Conservation (phyloP, 2,888 invertebrate species). For the Hirtodrosophila trivittata region DNA sequence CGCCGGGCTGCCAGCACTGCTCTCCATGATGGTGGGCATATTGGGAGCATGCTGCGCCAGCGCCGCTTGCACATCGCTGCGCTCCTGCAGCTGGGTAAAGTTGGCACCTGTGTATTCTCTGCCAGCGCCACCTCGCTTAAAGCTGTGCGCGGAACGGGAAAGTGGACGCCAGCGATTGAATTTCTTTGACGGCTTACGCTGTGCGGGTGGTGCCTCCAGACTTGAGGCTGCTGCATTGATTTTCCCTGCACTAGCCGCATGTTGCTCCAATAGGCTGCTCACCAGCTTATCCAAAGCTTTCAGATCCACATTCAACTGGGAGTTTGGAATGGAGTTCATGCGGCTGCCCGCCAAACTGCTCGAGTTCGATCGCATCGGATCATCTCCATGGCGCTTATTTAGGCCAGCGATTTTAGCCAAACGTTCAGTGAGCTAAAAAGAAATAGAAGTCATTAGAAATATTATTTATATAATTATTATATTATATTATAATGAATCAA, state of each 20-base stretch:
- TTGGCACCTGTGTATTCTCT: conserved; percentile 30
- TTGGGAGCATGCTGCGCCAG: conserved; percentile 62
- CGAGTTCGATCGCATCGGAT: conserved; percentile 48
- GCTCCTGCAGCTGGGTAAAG: conserved; percentile 65
- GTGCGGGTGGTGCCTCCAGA: conserved; percentile 48
- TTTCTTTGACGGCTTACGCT: conserved; percentile 73
- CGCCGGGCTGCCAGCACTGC: conserved; percentile 50
- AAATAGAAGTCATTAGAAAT: conserved; percentile 8
- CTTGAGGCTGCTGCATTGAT: conserved; percentile 11
- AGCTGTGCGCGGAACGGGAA: conserved; percentile 82
- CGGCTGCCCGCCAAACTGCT: conserved; percentile 67
- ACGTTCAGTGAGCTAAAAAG: conserved; percentile 79
- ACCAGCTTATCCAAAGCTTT: conserved; percentile 87
- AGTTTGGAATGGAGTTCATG: conserved; percentile 80
- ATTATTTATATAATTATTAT: too few species aligned
- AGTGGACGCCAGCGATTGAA: conserved; percentile 83
- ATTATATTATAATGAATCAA: too few species aligned
- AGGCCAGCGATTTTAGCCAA: conserved; percentile 81
- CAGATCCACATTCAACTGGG: conserved; percentile 86
- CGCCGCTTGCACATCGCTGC: conserved; percentile 39
- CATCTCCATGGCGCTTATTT: conserved; percentile 57
- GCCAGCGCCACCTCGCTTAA: conserved; percentile 52
- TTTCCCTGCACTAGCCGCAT: conserved; percentile 40
- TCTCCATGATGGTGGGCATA: conserved; percentile 84
- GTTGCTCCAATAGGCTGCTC: conserved; percentile 86